phyloP scores from a whole-genome alignment of 2,113 vertebrate species.

The zebrafish (Danio rerio) region DNA sequence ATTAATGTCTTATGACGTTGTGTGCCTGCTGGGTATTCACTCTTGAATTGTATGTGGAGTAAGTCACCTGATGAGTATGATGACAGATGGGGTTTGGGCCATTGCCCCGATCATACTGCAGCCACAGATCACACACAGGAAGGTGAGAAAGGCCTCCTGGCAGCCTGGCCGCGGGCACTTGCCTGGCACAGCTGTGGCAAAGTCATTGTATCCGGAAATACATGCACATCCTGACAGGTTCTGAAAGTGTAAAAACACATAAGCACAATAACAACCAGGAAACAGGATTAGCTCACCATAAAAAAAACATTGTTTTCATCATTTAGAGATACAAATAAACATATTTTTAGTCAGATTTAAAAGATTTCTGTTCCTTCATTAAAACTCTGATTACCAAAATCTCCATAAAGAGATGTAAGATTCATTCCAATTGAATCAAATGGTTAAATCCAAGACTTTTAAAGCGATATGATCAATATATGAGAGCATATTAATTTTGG shows the following conservation, averaged over 20 bases:
- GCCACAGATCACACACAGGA: conserved; percentile 94
- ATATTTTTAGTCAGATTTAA: too few relatives aligned
- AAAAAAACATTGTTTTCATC: too few relatives aligned
- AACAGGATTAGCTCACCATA: background rate
- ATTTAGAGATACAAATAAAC: too few relatives aligned
- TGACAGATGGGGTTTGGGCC: conserved; percentile 97
- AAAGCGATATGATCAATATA: too few relatives aligned
- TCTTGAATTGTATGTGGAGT: background rate
- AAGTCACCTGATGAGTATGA: conserved; percentile 94
- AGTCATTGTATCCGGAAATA: conserved; percentile 75
- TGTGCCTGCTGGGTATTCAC: too few relatives aligned
- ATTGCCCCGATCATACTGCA: conserved; percentile 98
- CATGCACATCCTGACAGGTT: conserved; percentile 90
- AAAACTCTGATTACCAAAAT: too few relatives aligned
- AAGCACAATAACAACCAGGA: background rate
- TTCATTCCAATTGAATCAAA: too few relatives aligned
- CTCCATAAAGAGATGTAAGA: too few relatives aligned
- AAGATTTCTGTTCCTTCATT: too few relatives aligned
- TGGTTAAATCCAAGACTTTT: too few relatives aligned
- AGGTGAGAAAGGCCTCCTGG: conserved; percentile 93
- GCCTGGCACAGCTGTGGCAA: conserved; percentile 83
- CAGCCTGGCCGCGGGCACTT: conserved; percentile 94
- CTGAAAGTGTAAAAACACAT: conserved; percentile 66
- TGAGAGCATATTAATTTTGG: too few relatives aligned
- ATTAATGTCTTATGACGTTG: too few relatives aligned